Base-by-base conservation (phyloP, 2,113 vertebrate genomes). In the Varanus salvator region DNA sequence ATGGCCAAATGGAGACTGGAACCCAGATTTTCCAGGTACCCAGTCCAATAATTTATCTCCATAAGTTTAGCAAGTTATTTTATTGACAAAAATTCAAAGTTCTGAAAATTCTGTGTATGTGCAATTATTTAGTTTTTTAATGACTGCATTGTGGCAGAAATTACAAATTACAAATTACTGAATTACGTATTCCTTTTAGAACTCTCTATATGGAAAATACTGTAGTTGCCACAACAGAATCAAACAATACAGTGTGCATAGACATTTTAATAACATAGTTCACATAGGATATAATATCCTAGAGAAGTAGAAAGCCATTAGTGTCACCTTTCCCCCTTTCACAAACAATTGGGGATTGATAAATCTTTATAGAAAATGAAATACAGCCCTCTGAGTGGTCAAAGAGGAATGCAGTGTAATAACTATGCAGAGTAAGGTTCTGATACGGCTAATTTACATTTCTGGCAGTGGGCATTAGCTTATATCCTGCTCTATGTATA, bases 361-460 rank as follows among this genome's bases (percentile, higher is more conserved):
- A 86, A 57, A 38, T 74, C 6, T n/a, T 87, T 80, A 9, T 66
- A 68, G 44, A 78, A 78, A 78, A 66, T 78, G 8, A 78, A 78
- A 69, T 69, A 52, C 2, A 69, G 52, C 29, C 68, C 38, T n/a
- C 9, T 86, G 60, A n/a, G 23, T 38, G n/a, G 31, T 80, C 48
- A 87, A 78, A 57, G 50, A 52, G 54, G 3, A 71, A 14, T 48
- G n/a, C 9, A 23, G 52, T 29, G 19, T 81, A 44, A 31, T 71
- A 57, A 82, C 17, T 15, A 15, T 31, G 17, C 3, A 23, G 60
- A 25, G 0, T 76, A 64, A 76, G 8, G 76, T 19, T 86, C 29
- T 76, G 14, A 76, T 31, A 44, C 64, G 83, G 27, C 44, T 87
- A 64, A 76, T 74, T 86, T 86, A 77, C 44, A 76, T 86, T 86